Evolutionary conservation across 2,797 vertebrate genomes (phyloP).

Genomic region (Sebastes alutus): DNA sequence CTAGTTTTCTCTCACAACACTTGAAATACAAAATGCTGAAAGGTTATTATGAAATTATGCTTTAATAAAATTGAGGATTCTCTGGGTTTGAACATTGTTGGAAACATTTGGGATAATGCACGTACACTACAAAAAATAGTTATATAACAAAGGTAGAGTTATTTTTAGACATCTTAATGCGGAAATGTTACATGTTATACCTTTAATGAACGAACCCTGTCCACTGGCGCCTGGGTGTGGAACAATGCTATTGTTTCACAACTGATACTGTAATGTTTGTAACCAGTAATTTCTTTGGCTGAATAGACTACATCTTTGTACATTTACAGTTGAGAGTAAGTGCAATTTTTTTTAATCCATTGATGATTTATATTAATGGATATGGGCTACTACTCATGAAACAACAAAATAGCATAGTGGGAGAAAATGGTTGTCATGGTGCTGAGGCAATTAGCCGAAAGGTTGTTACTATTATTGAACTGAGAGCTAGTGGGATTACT

Average conservation of each 20-base stretch:
- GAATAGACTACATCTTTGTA: background rate
- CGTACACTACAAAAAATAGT: no score
- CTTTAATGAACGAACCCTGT: background rate
- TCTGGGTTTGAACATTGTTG: no score
- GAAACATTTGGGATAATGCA: no score
- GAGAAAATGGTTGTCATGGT: conserved; percentile 43
- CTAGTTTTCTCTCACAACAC: no score
- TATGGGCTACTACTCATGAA: background rate
- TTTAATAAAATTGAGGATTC: no score
- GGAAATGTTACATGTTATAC: no score
- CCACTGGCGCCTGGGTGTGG: background rate
- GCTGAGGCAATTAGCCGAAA: conserved; percentile 59
- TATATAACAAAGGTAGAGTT: no score
- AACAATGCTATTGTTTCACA: background rate
- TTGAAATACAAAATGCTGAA: no score
- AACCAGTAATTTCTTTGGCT: background rate
- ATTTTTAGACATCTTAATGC: no score
- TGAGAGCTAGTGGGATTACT: conserved; percentile 26
- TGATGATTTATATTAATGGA: background rate
- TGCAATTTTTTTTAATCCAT: background rate
- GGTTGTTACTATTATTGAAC: conserved; percentile 40
- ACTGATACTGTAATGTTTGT: background rate
- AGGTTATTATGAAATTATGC: no score
- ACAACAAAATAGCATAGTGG: background rate
- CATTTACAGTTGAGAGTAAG: background rate